Base-by-base conservation (phyloP, 2,797 vertebrate genomes). In the Hozukius guyotensis region DNA sequence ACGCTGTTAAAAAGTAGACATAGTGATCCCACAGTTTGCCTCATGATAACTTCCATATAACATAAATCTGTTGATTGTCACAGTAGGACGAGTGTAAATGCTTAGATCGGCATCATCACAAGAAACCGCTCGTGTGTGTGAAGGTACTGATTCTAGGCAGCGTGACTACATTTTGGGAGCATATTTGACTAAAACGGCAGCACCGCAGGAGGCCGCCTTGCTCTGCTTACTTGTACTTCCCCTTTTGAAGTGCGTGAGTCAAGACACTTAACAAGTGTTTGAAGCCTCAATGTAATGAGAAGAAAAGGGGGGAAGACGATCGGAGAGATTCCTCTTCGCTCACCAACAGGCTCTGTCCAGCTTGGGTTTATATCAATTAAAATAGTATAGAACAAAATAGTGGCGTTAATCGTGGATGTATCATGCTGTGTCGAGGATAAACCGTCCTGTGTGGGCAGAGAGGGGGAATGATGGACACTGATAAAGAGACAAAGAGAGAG, bases 401-500 rank as follows among this genome's bases (percentile, higher is more conserved):
- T 56, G n/a, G 34, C n/a, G 10, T 36, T 64, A 4, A 32, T 46
- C 6, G 22, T 27, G 68, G 72, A 79, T 73, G 11, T 46, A 60
- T 75, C 57, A 71, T 34, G 62, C 12, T 69, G 52, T 24, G 16
- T 66, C 2, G 60, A 11, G 49, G 64, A 68, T 62, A 55, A 69
- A 38, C 5, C 24, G 49, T 61, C 29, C 18, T 49, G 22, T 71
- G 60, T 71, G 72, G 55, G 34, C 11, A 29, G 14, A 73, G 71
- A 38, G 24, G 38, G 75, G 62, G 62, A 64, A 34, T 8, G 78
- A 75, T 71, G 77, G 69, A 80, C 55, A 55, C 32, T 57, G 38
- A 77, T 77, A 1, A 71, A 86, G 82, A 82, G 81, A 91, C 81
- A 91, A 85, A 87, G 87, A 68, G 62, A 72, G 68, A 83, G 67